Conservation (phyloP, 1,140 invertebrate genomes). For the Drosophila insularis region DNA sequence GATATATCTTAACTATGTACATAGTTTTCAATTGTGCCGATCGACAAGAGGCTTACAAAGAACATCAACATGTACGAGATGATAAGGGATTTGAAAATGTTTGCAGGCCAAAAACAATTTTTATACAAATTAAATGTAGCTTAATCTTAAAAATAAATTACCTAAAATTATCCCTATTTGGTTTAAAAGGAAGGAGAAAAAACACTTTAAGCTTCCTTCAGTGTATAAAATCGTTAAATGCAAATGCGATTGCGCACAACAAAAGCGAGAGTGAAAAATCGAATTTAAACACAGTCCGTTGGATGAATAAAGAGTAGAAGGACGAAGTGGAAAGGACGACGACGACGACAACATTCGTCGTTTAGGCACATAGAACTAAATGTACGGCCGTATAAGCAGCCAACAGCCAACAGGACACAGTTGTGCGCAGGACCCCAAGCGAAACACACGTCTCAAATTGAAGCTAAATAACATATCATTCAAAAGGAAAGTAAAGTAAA, state of each 20-base stretch:
- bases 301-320: constrained; percentile 6
- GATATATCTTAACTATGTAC: no score
- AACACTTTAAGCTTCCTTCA: constrained; percentile 1
- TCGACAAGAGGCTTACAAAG: no score
- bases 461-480: not conserved
- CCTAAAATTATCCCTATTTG: not conserved
- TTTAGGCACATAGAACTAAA: constrained; percentile 2
- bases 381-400: constrained; percentile 21
- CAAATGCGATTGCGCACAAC: constrained; percentile 46
- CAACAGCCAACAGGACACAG: constrained; percentile 46
- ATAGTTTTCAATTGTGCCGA: no score
- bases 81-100: no score
- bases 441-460: constrained; percentile 53
- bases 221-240: not conserved
- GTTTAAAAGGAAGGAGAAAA: not conserved
- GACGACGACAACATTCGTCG: constrained; percentile 4
- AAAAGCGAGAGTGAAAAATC: constrained; percentile 64
- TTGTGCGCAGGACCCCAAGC: constrained; percentile 65
- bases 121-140: no score
- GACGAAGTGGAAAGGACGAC: not conserved
- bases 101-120: no score
- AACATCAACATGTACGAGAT: no score
- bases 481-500: not conserved
- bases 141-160: no score
- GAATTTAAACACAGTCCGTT: no score